Base-by-base conservation (phyloP, 2,888 invertebrate genomes). In the Heliconius sara region DNA sequence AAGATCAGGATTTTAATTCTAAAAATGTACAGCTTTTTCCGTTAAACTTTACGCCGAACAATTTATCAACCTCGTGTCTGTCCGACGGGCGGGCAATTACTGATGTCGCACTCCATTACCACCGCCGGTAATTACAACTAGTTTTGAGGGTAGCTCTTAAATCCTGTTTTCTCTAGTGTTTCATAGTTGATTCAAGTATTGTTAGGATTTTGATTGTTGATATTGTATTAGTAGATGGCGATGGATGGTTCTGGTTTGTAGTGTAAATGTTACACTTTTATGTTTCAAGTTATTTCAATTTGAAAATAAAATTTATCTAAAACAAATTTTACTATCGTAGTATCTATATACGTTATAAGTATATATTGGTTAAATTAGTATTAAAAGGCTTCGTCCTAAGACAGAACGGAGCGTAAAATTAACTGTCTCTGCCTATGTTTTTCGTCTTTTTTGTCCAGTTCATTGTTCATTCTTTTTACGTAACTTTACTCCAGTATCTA, bases 21-120 rank as follows among this genome's bases (percentile, higher is more conserved):
- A 89, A 85, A 90, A 88, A 89, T 89, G 90, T 91, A 91, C 90
- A 88, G 89, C 91, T 88, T 92, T 92, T 91, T 88, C 88, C 85
- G 89, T 87, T 87, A 87, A 87, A 90, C 91, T 91, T 90, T 90
- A 90, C 87, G 86, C 88, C 86, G 87, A 84, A 90, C 92, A 91
- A 93, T 93, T 93, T 92, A 93, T 93, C 93, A 93, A 91, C 88
- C 89, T 87, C 88, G 88, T 91, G 92, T 90, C 88, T 91, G 91
- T 89, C 88, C 88, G 78, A 75, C 74, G 68, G 89, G 88, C 89
- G 89, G 91, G 91, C 93, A 94, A 94, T 94, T 93, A 93, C 92
- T 91, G 92, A 92, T 92, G 92, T 93, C 89, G 89, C 92, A 93
- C 89, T 90, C 89, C 87, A 88, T 87, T 92, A 91, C 90, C 81